A percentile compares a stretch with the other conserved stretches of the same genome.
Evolutionary conservation across 30 jellyfish, hydroid and myxozoan species (phyloP).

Genomic region (Chrysaora quinquecirrha): DNA sequence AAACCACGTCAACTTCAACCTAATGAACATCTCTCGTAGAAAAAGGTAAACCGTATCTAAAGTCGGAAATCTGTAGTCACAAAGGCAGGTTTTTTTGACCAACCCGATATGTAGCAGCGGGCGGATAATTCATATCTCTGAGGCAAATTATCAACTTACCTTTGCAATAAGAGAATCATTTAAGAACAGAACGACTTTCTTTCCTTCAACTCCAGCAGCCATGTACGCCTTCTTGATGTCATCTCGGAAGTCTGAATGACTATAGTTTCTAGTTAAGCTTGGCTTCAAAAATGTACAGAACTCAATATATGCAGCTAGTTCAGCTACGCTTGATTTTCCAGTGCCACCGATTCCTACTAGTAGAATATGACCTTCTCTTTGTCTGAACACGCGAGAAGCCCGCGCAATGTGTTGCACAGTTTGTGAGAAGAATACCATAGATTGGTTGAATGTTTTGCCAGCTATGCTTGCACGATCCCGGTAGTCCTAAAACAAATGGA

Average conservation of each 20-base stretch:
- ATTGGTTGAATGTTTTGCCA: conserved; percentile 44
- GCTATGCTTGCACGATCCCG: conserved; percentile 85
- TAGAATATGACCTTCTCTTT: conserved; percentile 81
- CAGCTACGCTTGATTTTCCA: conserved; percentile 81
- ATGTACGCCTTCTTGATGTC: conserved; percentile 56
- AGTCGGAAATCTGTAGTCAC: no score
- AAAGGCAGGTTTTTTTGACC: no score
- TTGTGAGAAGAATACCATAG: conserved; percentile 77
- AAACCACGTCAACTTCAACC: no score
- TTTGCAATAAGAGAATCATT: conserved; percentile 71
- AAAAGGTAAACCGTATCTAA: no score
- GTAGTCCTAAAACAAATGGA: conserved; percentile 77
- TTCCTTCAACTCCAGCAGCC: conserved; percentile 69
- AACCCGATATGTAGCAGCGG: no score
- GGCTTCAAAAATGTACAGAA: conserved; percentile 74
- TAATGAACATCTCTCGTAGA: no score
- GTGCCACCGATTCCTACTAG: conserved; percentile 90
- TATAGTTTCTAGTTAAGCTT: conserved; percentile 45
- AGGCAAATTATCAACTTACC: no score
- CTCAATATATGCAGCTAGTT: conserved; percentile 84
- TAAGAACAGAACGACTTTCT: conserved; percentile 68
- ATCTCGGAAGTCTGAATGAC: conserved; percentile 72
- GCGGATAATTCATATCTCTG: no score
- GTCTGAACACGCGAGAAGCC: conserved; percentile 85
- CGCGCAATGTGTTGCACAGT: conserved; percentile 76